Base-by-base conservation (phyloP, 2,113 vertebrate genomes). In the Pterocles orientalis region DNA sequence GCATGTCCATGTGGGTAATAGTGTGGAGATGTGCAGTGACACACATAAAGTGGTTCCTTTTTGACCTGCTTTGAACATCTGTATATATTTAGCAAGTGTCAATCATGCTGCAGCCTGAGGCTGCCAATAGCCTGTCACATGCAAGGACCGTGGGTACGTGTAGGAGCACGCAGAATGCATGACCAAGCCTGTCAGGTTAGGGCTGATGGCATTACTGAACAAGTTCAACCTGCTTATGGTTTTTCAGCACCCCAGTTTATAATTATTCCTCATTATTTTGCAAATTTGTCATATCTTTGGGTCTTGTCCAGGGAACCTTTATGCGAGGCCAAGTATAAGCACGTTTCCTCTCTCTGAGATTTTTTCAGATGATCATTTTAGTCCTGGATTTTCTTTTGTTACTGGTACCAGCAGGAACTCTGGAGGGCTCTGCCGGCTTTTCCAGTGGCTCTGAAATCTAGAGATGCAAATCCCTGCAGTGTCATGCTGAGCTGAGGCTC, bases 191-290 rank as follows among this genome's bases (percentile, higher is more conserved):
- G 96, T 69, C 89, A 19, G 54, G 7, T 17, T 80, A 20, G 84
- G 60, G 51, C 77, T 85, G 83, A 47, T 96, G 94, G 39, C 78
- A 70, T 61, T 94, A 82, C 73, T 73, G 62, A 94, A 66, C 96
- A 66, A 91, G 95, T 87, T 89, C 62, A 73, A 82, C 95, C 62
- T 94, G 96, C 89, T 95, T 33, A 82, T 72, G 47, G 41, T 87
- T 94, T 94, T 81, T 84, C 62, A 96, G 83, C 86, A 91, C 31
- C 43, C 39, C 69, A 68, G 85, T 88, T 96, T 61, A 51, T 94
- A 94, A 96, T 91, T 86, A 79, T 73, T 93, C 65, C 66, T 95
- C 78, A 85, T 91, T 94, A 91, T 92, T 96, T 91, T 95, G 77
- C 5, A 8, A 48, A 31, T 78, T 91, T 92, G 91, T 96, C 92